Percentiles rank a stretch among this genome's conserved stretches.
These are phyloP conservation scores for Chalcis sispes DNA, from an alignment of 2,888 invertebrate species.

Conservation along the genomic window DNA sequence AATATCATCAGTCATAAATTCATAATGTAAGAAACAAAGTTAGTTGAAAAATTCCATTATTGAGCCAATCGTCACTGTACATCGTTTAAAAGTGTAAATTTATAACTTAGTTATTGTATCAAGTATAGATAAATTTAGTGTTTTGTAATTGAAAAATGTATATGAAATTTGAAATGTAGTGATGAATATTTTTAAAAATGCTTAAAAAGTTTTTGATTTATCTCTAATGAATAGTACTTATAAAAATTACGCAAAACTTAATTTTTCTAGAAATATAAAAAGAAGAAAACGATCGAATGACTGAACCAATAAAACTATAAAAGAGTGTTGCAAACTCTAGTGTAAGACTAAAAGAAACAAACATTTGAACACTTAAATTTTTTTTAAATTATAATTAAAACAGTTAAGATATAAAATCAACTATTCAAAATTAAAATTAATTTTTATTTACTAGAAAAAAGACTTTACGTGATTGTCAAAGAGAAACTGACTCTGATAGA, in stretches of 20 bases:
- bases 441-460: conserved; percentile 25
- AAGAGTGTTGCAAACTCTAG: background rate
- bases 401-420: conserved; percentile 2
- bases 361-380: conserved; percentile 17
- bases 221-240: conserved; percentile 17
- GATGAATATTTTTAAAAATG: conserved; percentile 19
- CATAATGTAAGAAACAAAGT: background rate
- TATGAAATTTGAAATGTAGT: conserved; percentile 24
- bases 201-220: conserved; percentile 46
- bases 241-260: conserved; percentile 26
- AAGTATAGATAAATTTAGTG: conserved; percentile 30
- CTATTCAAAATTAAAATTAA: conserved; percentile 20
- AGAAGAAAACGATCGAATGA: conserved; percentile 3
- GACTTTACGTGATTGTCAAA: conserved; percentile 50
- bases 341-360: conserved; percentile 19
- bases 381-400: conserved; percentile 17
- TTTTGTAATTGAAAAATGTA: conserved; percentile 51
- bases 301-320: conserved; percentile 10
- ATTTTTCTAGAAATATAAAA: background rate
- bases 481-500: conserved; percentile 37
- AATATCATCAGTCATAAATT: background rate
- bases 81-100: too few relatives aligned
- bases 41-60: background rate
- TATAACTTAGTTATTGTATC: too few relatives aligned
- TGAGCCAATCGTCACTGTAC: conserved; percentile 5